Evolutionary conservation across 2,113 vertebrate species (phyloP).

Genomic region (Sinocyclocheilus maitianheensis): DNA sequence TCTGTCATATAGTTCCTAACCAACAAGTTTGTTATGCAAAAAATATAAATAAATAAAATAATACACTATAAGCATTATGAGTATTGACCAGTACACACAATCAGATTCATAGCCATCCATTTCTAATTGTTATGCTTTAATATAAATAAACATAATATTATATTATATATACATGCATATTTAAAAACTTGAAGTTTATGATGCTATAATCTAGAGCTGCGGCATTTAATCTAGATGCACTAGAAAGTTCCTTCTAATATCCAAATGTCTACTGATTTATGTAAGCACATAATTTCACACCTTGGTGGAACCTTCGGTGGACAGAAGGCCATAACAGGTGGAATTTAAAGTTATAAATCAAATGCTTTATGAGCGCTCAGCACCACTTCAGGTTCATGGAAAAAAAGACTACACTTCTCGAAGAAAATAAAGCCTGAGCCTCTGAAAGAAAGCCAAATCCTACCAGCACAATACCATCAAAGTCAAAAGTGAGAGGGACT

Average conservation of each 20-base stretch:
- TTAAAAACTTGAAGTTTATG: not conserved
- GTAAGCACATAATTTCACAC: not conserved
- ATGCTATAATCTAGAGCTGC: not conserved
- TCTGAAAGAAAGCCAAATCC: constrained; percentile 42
- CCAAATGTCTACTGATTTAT: constrained; percentile 15
- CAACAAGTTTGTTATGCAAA: too few relatives aligned
- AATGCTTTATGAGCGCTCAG: constrained; percentile 8
- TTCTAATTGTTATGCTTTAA: not conserved
- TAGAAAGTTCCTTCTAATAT: not conserved
- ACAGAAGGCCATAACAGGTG: not conserved
- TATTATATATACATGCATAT: not conserved
- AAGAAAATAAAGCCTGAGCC: not conserved
- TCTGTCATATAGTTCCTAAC: too few relatives aligned
- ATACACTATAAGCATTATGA: too few relatives aligned
- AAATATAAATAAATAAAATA: too few relatives aligned
- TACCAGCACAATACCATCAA: constrained; percentile 40
- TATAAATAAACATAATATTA: not conserved
- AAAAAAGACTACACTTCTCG: constrained; percentile 25
- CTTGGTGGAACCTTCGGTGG: not conserved
- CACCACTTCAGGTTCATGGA: not conserved
- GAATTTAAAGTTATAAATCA: constrained; percentile 17
- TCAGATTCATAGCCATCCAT: not conserved
- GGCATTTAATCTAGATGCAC: not conserved
- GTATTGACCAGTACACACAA: too few relatives aligned
- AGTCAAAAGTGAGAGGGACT: constrained; percentile 21